Evolutionary conservation across 1,140 invertebrate species (phyloP).

Genomic region (Palaemon carinicauda): DNA sequence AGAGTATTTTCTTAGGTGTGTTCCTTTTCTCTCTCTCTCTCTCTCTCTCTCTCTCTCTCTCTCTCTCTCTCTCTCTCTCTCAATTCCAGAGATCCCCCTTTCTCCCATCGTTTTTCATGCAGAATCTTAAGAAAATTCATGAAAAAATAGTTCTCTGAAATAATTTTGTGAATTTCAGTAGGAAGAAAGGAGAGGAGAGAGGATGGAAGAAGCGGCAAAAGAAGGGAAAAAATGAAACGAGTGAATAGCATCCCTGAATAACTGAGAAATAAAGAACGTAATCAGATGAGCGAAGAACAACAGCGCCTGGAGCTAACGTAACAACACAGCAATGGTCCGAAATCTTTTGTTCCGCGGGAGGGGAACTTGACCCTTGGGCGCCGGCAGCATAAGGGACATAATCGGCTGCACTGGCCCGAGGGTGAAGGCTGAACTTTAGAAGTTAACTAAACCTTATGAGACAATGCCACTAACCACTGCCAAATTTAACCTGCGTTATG

Average conservation of each 20-base stretch:
- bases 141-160: too few species aligned
- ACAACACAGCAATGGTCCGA: conserved; percentile 37
- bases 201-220: not conserved
- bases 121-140: too few species aligned
- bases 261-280: conserved; percentile 20
- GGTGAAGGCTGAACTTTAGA: conserved; percentile 44
- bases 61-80: not conserved
- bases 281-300: conserved; percentile 23
- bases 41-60: not conserved
- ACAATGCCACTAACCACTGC: conserved; percentile 44
- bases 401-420: conserved; percentile 23
- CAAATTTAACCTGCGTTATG: conserved; percentile 38
- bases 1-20: not conserved
- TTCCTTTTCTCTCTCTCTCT: not conserved
- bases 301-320: conserved; percentile 16
- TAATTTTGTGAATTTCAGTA: not conserved
- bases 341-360: not conserved
- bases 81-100: too few species aligned
- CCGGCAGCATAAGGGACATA: conserved; percentile 15
- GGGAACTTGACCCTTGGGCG: conserved; percentile 16
- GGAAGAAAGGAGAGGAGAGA: not conserved
- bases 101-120: too few species aligned
- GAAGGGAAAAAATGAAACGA: not conserved
- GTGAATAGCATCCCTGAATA: not conserved
- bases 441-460: conserved; percentile 52